phyloP scores from a whole-genome alignment of 1,140 invertebrate genomes.

The Drosophila sechellia region DNA sequence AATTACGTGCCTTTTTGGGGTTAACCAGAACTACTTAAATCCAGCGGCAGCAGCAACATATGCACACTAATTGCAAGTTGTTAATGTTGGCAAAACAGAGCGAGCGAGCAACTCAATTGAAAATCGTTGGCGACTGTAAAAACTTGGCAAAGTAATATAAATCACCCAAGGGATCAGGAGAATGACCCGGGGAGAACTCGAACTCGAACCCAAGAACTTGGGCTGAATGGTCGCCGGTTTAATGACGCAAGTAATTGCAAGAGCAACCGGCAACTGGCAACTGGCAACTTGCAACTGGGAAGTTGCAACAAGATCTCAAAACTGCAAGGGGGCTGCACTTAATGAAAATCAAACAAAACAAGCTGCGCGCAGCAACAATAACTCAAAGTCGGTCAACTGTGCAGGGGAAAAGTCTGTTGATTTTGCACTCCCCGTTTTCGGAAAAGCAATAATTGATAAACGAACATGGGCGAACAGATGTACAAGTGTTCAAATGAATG shows the following conservation, averaged over 20 bases:
- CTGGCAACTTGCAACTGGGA: conserved; percentile 28
- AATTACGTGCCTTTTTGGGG: conserved; percentile 50
- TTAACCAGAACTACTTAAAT: conserved; percentile 33
- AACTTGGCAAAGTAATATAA: conserved; percentile 75
- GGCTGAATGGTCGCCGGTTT: conserved; percentile 59
- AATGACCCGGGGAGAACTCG: conserved; percentile 52
- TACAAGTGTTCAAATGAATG: conserved; percentile 76
- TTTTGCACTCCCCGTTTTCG: conserved; percentile 3
- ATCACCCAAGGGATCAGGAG: conserved; percentile 76
- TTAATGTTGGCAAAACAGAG: conserved; percentile 64
- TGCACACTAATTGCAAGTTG: conserved; percentile 67
- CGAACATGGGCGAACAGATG: conserved; percentile 79
- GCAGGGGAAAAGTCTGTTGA: conserved; percentile 60
- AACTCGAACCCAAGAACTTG: conserved; percentile 13
- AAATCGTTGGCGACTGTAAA: conserved; percentile 67
- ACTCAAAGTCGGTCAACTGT: conserved; percentile 80
- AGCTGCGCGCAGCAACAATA: conserved; percentile 53
- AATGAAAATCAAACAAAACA: conserved; percentile 79
- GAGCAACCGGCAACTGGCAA: conserved; percentile 32
- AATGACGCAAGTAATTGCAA: conserved; percentile 81
- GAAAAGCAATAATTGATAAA: conserved; percentile 79
- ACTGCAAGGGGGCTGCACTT: conserved; percentile 42
- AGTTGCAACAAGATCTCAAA: conserved; percentile 2
- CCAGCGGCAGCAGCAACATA: conserved; percentile 31
- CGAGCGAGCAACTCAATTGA: conserved; percentile 73